Conservation (phyloP, 2,113 vertebrate genomes). For the Petroica traversi region DNA sequence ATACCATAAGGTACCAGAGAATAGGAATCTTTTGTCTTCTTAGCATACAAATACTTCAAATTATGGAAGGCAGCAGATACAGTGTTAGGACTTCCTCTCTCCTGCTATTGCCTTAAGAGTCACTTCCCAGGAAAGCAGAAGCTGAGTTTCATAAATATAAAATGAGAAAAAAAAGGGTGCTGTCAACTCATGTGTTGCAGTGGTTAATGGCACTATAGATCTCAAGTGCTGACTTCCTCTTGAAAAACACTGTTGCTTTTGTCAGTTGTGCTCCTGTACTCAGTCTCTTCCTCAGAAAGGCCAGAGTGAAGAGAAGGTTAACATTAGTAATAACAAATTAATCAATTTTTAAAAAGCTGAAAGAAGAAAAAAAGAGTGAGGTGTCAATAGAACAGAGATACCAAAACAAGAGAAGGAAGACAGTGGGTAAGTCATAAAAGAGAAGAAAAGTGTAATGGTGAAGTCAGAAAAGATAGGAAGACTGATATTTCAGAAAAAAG, state of each 20-base stretch:
- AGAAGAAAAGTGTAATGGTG: neutral
- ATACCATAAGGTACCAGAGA: neutral
- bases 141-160: neutral
- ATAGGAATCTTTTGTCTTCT: neutral
- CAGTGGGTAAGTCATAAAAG: neutral
- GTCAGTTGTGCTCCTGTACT: neutral
- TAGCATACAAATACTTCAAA: neutral
- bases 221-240: neutral
- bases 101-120: neutral
- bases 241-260: neutral
- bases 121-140: neutral
- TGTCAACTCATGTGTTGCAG: neutral
- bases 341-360: neutral
- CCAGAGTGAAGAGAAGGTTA: neutral
- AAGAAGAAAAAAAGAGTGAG: neutral
- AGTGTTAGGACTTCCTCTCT: neutral
- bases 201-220: neutral
- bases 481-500: neutral
- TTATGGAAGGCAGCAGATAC: neutral
- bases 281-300: neutral
- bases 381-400: neutral
- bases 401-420: neutral
- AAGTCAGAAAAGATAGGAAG: neutral
- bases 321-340: neutral
- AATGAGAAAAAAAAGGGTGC: neutral